Evolutionary conservation across 1,140 invertebrate species (phyloP).

Genomic region (Lordiphosa clarofinis): DNA sequence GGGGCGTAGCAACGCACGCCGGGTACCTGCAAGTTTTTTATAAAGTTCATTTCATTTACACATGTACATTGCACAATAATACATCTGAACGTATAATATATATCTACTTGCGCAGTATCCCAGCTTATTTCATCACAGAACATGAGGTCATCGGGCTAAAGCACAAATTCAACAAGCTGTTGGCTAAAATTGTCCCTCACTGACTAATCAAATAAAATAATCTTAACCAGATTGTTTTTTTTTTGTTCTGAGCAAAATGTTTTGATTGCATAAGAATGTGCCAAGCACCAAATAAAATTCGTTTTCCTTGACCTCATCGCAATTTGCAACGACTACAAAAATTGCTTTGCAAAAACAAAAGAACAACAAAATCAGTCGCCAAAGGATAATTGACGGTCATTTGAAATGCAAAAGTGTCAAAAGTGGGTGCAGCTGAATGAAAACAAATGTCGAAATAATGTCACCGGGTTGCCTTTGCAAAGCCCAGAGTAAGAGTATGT

Average conservation of each 20-base stretch:
- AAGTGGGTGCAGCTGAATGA: slow-evolving; percentile 38
- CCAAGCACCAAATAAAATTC: slow-evolving; percentile 58
- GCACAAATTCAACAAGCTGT: slow-evolving; percentile 7
- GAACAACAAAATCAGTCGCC: slow-evolving; percentile 39
- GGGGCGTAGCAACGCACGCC: too few relatives aligned
- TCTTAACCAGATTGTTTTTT: not conserved
- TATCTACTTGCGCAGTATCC: slow-evolving; percentile 17
- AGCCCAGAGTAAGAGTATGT: too few relatives aligned
- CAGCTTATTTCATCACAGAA: slow-evolving; percentile 53
- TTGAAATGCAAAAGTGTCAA: slow-evolving; percentile 71
- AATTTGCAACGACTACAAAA: slow-evolving; percentile 10
- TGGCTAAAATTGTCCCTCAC: slow-evolving; percentile 33
- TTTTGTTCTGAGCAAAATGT: not conserved
- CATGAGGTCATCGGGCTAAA: slow-evolving; percentile 42
- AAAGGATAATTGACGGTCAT: slow-evolving; percentile 78
- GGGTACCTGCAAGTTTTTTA: too few relatives aligned
- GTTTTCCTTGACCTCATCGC: slow-evolving; percentile 65
- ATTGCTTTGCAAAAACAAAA: slow-evolving; percentile 4
- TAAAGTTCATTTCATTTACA: too few relatives aligned
- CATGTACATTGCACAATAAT: too few relatives aligned
- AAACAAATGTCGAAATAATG: slow-evolving; percentile 74
- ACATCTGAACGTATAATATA: not conserved
- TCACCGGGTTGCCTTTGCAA: slow-evolving; percentile 45
- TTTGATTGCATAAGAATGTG: slow-evolving; percentile 1
- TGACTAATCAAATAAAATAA: not conserved